A percentile compares a stretch with the other conserved stretches of the same genome.
phyloP scores from a whole-genome alignment of 2,888 invertebrate species.

The Cephus pygmeus region DNA sequence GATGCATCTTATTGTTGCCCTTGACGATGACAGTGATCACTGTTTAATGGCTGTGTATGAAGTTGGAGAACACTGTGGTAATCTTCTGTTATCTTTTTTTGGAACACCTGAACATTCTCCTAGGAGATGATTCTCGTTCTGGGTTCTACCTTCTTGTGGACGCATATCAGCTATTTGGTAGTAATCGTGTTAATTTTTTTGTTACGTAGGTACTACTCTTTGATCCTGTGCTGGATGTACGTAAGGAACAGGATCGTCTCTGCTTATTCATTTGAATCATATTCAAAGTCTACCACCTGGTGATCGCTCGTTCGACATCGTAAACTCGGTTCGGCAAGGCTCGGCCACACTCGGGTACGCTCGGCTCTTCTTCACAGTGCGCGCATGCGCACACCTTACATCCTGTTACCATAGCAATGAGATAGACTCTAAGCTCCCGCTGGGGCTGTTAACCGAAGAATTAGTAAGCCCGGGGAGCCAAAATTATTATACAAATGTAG shows the following conservation, averaged over 20 bases:
- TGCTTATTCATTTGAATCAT: not conserved
- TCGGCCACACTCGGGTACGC: not conserved
- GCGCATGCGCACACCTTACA: not conserved
- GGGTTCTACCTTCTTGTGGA: not conserved
- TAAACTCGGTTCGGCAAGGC: not conserved
- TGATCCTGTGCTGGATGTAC: not conserved
- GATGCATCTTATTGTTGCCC: not conserved
- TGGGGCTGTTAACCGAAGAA: conserved; percentile 46
- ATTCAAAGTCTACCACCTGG: not conserved
- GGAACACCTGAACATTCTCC: not conserved
- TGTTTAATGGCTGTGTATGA: not conserved
- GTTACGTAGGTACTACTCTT: not conserved
- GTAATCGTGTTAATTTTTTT: not conserved
- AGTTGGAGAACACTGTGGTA: not conserved
- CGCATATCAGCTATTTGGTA: not conserved
- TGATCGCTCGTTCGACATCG: not conserved
- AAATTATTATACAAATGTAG: conserved; percentile 47
- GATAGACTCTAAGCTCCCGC: not conserved
- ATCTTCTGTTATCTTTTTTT: not conserved
- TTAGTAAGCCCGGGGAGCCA: conserved; percentile 41
- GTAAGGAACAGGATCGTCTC: not conserved
- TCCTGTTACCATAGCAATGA: not conserved
- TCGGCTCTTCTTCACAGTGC: not conserved
- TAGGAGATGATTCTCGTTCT: not conserved
- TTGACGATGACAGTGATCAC: not conserved